Percentiles rank a stretch among this genome's conserved stretches.
These are phyloP conservation scores for Lomographa bimaculata DNA, from an alignment of 2,888 invertebrate genomes.

Conservation along the genomic window DNA sequence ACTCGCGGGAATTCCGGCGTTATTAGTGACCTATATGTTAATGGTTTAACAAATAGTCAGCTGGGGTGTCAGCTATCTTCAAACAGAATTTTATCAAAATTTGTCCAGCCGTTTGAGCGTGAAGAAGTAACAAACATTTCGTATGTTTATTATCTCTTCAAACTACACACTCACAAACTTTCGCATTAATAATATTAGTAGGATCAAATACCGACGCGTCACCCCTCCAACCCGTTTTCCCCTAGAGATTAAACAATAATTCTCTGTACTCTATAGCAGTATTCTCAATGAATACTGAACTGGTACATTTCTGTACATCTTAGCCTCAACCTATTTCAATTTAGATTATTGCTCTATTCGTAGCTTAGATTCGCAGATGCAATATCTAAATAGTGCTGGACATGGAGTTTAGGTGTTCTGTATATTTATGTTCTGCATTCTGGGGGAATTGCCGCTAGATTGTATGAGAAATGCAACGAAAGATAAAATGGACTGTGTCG, in stretches of 20 bases:
- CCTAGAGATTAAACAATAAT: conserved; percentile 78
- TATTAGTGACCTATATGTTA: no score
- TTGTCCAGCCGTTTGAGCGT: no score
- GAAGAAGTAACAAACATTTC: no score
- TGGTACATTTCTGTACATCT: conserved; percentile 54
- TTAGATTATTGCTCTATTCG: conserved; percentile 78
- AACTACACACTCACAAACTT: no score
- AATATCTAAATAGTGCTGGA: conserved; percentile 52
- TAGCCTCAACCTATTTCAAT: conserved; percentile 73
- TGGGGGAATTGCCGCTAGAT: not conserved
- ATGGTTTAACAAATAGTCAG: no score
- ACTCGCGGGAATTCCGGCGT: no score
- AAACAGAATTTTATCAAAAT: no score
- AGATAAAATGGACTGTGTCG: no score
- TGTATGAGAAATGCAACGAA: no score
- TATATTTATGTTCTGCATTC: conserved; percentile 4
- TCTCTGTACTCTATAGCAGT: conserved; percentile 60
- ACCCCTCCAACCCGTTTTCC: conserved; percentile 52
- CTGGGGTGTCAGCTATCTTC: no score
- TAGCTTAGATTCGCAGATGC: conserved; percentile 40
- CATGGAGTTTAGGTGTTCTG: conserved; percentile 13
- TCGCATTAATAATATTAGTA: no score
- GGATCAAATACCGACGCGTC: conserved; percentile 31
- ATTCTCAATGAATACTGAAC: conserved; percentile 79
- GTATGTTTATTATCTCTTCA: no score